Base-by-base conservation (phyloP, 2,113 vertebrate species). In the Oenanthe oenanthe region DNA sequence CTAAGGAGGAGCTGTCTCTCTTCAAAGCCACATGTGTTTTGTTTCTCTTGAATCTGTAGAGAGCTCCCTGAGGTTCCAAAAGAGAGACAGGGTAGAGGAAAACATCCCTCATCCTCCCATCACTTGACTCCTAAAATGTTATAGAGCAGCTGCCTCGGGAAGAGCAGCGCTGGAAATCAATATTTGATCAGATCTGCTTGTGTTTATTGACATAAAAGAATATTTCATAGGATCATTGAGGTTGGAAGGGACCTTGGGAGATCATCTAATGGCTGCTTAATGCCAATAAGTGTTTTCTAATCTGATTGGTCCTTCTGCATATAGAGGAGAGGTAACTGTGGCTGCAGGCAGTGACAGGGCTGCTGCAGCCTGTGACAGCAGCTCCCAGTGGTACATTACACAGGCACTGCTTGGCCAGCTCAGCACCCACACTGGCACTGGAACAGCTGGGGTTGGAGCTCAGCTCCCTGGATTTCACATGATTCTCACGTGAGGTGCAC, bases 171-270 rank as follows among this genome's bases (percentile, higher is more conserved):
- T 95, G 85, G 71, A 80, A 96, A 95, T 93, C 95, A 95, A 74
- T 94, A 96, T 86, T 96, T 96, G 96, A 95, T 97, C 92, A 93
- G 85, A 95, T 95, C 93, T 91, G 66, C 72, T 76, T 15, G 85
- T 93, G 92, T 94, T 96, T 96, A 95, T 96, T 93, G 94, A 53
- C 93, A 74, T 77, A 60, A 96, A 92, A 88, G 43, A 92, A 94
- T 95, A 96, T 93, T 92, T 93, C 82, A 80, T 73, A 56, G 95
- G 86, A 83, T 92, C 91, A 70, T 4, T 73, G 75, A 73, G 63
- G 54, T 80, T 90, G 75, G 78, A 88, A 88, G 50, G 79, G 75
- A 93, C 63, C 75, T 88, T 96, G 63, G 74, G 93, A 95, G 82
- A 93, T 85, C 71, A 47, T 77, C 65, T 93, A 93, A 93, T 94